These are phyloP conservation scores for Neogobius melanostomus DNA, from an alignment of 2,113 vertebrate genomes.

Conservation along the genomic window DNA sequence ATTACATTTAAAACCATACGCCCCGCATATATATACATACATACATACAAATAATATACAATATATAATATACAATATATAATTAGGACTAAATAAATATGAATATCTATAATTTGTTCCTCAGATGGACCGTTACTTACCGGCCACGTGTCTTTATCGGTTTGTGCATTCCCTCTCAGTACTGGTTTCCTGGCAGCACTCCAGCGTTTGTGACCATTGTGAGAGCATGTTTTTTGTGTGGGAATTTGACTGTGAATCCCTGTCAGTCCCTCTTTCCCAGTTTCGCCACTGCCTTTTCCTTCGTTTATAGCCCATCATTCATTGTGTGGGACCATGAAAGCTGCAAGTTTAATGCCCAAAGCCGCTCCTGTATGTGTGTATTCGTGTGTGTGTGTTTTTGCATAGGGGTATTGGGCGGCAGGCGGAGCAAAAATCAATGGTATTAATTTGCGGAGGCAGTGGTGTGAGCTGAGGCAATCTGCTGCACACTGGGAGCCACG, in stretches of 20 bases:
- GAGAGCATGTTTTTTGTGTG: slow-evolving; percentile 15
- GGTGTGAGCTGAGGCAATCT: slow-evolving; percentile 79
- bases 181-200: slow-evolving; percentile 46
- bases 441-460: slow-evolving; percentile 78
- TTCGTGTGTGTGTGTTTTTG: slow-evolving; percentile 3
- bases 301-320: slow-evolving; percentile 42
- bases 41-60: too few species aligned
- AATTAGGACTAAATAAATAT: too few species aligned
- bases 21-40: too few species aligned
- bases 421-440: slow-evolving; percentile 77
- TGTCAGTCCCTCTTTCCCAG: slow-evolving; percentile 21
- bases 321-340: slow-evolving; percentile 27
- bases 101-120: slow-evolving; percentile 21
- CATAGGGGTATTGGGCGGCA: slow-evolving; percentile 35
- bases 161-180: slow-evolving; percentile 40
- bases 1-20: too few species aligned
- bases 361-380: slow-evolving; percentile 27
- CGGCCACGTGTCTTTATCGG: slow-evolving; percentile 25
- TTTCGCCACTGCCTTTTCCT: slow-evolving; percentile 37
- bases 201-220: slow-evolving; percentile 38
- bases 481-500: slow-evolving; percentile 62
- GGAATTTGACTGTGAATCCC: slow-evolving; percentile 15
- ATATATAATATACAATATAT: too few species aligned
- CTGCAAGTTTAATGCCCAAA: slow-evolving; percentile 38
- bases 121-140: slow-evolving; percentile 26